A percentile compares a stretch with the other conserved stretches of the same genome.
phyloP scores from a whole-genome alignment of 2,113 vertebrate species.

The Pyxicephalus adspersus region DNA sequence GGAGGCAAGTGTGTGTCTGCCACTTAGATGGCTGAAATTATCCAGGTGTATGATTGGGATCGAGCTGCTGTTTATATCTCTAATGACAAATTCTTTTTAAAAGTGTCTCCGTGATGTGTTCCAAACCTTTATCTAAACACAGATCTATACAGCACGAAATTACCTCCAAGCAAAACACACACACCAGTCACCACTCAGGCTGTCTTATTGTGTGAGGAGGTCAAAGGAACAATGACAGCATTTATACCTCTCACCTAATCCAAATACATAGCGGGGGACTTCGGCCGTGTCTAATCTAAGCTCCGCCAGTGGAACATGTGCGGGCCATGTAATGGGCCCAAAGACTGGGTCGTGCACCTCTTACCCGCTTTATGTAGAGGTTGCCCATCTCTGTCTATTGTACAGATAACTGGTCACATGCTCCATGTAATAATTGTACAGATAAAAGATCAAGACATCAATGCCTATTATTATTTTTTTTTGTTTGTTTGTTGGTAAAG shows the following conservation, averaged over 20 bases:
- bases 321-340: constrained; percentile 2
- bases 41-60: constrained; percentile 56
- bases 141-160: constrained; percentile 52
- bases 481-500: too few relatives aligned
- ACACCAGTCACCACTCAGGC: constrained; percentile 41
- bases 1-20: background rate
- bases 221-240: constrained; percentile 26
- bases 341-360: background rate
- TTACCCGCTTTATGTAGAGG: background rate
- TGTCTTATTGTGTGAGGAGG: constrained; percentile 29
- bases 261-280: background rate
- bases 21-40: constrained; percentile 52
- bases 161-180: constrained; percentile 41
- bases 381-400: background rate
- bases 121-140: constrained; percentile 53
- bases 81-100: constrained; percentile 57
- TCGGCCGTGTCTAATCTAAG: background rate
- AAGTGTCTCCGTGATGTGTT: constrained; percentile 47
- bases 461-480: too few relatives aligned
- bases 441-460: background rate
- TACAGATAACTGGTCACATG: constrained; percentile 7
- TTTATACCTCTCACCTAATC: constrained; percentile 29
- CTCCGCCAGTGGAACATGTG: background rate
- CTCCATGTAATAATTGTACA: background rate
- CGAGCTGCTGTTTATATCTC: constrained; percentile 54